Conservation (phyloP, 2,113 vertebrate genomes). For the Progne subis region DNA sequence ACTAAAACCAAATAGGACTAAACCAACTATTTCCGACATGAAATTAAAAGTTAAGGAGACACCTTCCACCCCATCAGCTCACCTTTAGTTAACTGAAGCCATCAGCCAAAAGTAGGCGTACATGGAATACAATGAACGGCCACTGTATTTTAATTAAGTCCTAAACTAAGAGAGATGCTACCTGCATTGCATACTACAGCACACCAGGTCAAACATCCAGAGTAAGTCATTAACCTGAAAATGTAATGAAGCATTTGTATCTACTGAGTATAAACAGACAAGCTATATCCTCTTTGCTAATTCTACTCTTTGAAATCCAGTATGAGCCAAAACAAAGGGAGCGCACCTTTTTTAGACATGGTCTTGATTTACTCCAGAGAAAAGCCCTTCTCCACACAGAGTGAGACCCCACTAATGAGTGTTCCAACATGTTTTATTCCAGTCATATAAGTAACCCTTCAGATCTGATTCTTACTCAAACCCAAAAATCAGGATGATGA, state of each 20-base stretch:
- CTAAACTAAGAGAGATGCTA: neutral
- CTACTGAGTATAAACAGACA: neutral
- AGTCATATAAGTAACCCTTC: neutral
- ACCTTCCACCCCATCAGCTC: neutral
- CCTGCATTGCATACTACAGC: neutral
- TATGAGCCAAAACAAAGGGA: neutral
- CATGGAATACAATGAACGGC: accelerated
- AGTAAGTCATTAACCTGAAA: neutral
- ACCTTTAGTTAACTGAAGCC: neutral
- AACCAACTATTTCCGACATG: neutral
- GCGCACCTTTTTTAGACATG: neutral
- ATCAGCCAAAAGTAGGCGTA: neutral
- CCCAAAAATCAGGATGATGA: neutral
- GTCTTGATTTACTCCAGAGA: neutral
- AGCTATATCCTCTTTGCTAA: neutral
- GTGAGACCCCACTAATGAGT: neutral
- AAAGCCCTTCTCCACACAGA: neutral
- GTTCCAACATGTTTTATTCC: neutral
- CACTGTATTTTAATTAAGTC: neutral
- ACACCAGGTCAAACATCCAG: neutral
- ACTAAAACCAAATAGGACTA: neutral
- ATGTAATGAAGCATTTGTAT: neutral
- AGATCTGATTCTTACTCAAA: neutral
- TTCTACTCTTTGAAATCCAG: neutral
- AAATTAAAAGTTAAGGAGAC: neutral